A percentile compares a stretch with the other conserved stretches of the same genome.
These are phyloP conservation scores for Pelmatolapia mariae DNA, from an alignment of 2,113 vertebrate genomes.

Conservation along the genomic window DNA sequence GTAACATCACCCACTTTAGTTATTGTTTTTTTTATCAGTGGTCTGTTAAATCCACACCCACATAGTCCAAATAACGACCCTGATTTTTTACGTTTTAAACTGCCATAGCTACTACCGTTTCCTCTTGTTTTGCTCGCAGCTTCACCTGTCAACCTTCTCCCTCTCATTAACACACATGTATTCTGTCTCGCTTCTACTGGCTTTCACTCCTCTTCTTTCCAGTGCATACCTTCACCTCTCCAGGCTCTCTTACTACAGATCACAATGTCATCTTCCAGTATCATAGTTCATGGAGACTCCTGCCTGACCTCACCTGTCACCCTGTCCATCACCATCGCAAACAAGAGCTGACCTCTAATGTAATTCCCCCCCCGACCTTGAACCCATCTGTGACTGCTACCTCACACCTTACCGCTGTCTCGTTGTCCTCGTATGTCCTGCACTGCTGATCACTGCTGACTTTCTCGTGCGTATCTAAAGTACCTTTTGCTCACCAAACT, in stretches of 20 bases:
- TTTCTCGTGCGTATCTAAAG: background rate
- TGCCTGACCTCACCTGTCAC: background rate
- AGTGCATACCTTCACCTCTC: background rate
- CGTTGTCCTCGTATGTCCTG: background rate
- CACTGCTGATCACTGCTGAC: background rate
- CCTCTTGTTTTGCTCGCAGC: background rate
- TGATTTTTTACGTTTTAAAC: background rate
- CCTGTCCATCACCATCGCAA: background rate
- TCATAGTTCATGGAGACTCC: background rate
- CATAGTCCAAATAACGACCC: accelerated
- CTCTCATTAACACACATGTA: background rate
- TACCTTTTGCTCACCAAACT: background rate
- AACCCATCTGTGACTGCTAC: background rate
- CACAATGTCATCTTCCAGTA: background rate
- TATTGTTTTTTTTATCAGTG: background rate
- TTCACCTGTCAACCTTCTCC: background rate
- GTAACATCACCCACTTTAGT: background rate
- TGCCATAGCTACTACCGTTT: background rate
- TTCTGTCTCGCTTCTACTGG: background rate
- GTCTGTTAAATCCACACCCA: background rate
- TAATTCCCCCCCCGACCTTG: accelerated
- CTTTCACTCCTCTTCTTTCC: background rate
- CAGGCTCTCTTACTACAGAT: background rate
- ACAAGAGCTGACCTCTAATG: background rate
- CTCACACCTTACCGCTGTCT: background rate